Evolutionary conservation across 92 coral and sea anemone genomes (phyloP).

Genomic region (Meandrina meandrites): DNA sequence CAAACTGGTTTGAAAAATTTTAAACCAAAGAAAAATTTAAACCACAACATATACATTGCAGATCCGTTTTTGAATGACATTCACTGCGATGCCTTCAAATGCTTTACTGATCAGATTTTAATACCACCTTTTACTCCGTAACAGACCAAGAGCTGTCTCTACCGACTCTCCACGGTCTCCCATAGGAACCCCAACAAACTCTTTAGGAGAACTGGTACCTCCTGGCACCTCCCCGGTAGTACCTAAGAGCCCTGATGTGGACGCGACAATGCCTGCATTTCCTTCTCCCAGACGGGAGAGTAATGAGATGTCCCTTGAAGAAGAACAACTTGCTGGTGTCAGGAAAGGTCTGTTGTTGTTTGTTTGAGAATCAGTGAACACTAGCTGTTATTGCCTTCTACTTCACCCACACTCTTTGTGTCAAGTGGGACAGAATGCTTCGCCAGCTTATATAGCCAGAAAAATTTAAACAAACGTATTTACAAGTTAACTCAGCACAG

Average conservation of each 20-base stretch:
- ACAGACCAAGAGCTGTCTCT: constrained; percentile 52
- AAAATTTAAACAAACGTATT: no score
- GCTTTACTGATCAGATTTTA: background rate
- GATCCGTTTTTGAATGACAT: background rate
- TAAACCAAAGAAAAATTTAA: no score
- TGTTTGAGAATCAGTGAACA: no score
- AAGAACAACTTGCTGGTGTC: constrained; percentile 73
- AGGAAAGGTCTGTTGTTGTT: constrained; percentile 43
- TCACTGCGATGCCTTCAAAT: background rate
- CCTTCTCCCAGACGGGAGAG: constrained; percentile 41
- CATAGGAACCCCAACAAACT: constrained; percentile 54
- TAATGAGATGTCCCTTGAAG: constrained; percentile 74
- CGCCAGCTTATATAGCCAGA: no score
- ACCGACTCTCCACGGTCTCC: constrained; percentile 67
- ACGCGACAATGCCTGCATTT: constrained; percentile 45
- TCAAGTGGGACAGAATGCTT: no score
- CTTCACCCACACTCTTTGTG: no score
- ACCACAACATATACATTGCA: background rate
- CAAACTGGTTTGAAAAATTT: no score
- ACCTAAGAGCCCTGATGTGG: constrained; percentile 79
- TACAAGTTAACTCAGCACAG: no score
- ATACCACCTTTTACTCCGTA: background rate
- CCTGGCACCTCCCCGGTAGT: constrained; percentile 48
- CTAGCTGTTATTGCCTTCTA: no score
- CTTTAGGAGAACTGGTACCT: constrained; percentile 69